Conservation (phyloP, 2,888 invertebrate species). For the Tridacna crocea region DNA sequence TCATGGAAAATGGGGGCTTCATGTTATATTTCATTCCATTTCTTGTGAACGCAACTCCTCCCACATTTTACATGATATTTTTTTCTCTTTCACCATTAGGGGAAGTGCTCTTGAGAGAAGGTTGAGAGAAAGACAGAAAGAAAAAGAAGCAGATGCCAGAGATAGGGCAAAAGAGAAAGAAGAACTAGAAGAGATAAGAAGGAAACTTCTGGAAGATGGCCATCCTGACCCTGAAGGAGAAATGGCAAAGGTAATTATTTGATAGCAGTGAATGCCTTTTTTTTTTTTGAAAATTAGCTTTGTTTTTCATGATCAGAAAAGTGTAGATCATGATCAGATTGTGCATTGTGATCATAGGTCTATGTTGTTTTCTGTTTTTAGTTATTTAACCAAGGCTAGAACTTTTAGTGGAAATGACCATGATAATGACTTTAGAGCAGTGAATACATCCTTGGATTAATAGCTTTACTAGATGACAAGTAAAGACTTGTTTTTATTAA, state of each 20-base stretch:
- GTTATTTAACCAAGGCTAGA: too few relatives aligned
- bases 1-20: too few relatives aligned
- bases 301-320: too few relatives aligned
- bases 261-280: neutral
- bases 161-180: conserved; percentile 94
- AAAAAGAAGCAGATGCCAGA: conserved; percentile 95
- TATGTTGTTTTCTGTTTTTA: too few relatives aligned
- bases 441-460: too few relatives aligned
- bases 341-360: neutral
- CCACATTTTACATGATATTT: neutral
- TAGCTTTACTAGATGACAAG: too few relatives aligned
- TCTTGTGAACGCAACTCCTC: too few relatives aligned
- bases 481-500: too few relatives aligned
- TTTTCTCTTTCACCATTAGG: conserved; percentile 45
- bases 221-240: conserved; percentile 85
- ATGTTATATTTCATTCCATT: too few relatives aligned
- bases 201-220: conserved; percentile 87
- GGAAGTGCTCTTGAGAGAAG: conserved; percentile 93
- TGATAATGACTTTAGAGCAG: too few relatives aligned
- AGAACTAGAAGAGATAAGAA: conserved; percentile 93
- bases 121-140: conserved; percentile 95
- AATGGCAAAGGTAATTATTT: conserved; percentile 69
- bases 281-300: too few relatives aligned
- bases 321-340: neutral
- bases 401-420: too few relatives aligned